Percentiles rank a stretch among this genome's conserved stretches.
These are phyloP conservation scores for Leptatherina wallacei DNA, from an alignment of 2,797 vertebrate species.

Conservation along the genomic window DNA sequence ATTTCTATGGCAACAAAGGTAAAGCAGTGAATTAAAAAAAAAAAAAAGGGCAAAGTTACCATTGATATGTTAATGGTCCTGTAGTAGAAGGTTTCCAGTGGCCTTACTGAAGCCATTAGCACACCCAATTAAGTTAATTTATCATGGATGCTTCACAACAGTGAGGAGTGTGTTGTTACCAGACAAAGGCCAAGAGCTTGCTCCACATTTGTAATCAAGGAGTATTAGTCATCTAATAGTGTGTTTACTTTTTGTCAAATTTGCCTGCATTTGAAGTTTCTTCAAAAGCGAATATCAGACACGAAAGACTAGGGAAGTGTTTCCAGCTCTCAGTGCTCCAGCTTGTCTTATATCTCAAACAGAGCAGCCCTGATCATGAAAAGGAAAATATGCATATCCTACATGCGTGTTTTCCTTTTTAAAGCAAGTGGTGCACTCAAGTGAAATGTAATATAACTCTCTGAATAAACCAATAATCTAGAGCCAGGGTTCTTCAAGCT, in stretches of 20 bases:
- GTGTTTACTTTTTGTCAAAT: slow-evolving; percentile 49
- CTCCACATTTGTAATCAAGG: slow-evolving; percentile 55
- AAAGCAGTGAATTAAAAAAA: slow-evolving; percentile 16
- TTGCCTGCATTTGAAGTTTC: slow-evolving; percentile 55
- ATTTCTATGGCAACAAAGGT: slow-evolving; percentile 61
- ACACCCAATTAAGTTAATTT: slow-evolving; percentile 75
- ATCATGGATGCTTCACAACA: slow-evolving; percentile 66
- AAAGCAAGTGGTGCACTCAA: background rate
- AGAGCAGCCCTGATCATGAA: slow-evolving; percentile 12
- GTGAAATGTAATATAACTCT: slow-evolving; percentile 5
- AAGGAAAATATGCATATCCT: slow-evolving; percentile 8
- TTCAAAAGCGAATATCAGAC: slow-evolving; percentile 51
- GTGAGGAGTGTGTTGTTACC: slow-evolving; percentile 43
- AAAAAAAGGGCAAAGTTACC: slow-evolving; percentile 42
- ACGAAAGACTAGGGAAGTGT: slow-evolving; percentile 23
- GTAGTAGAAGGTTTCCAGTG: slow-evolving; percentile 68
- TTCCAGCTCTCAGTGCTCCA: slow-evolving; percentile 8
- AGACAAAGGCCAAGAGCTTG: slow-evolving; percentile 60
- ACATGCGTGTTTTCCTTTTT: slow-evolving; percentile 11
- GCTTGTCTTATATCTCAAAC: slow-evolving; percentile 13
- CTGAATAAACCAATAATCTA: slow-evolving; percentile 25
- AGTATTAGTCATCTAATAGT: slow-evolving; percentile 63
- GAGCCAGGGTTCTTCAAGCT: background rate
- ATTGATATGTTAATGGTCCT: slow-evolving; percentile 75
- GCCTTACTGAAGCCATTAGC: slow-evolving; percentile 64